Conservation (phyloP, 2,797 vertebrate genomes). For the Pachyuromys duprasi region DNA sequence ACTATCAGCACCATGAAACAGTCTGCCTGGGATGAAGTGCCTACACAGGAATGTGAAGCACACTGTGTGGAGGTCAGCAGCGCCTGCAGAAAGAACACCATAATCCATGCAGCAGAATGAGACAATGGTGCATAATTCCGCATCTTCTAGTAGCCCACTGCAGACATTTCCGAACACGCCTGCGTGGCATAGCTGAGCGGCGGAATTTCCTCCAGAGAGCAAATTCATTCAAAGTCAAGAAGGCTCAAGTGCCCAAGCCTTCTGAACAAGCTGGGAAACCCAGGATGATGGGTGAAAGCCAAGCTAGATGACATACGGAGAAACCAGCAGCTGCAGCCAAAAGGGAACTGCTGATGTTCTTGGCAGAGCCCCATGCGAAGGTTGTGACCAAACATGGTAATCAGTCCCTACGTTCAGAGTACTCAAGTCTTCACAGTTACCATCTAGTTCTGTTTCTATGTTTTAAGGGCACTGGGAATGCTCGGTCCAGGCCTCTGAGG, state of each 20-base stretch:
- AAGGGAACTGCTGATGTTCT: background rate
- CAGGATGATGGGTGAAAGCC: background rate
- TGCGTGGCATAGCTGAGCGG: background rate
- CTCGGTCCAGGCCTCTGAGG: background rate
- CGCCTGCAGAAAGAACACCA: background rate
- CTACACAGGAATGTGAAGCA: background rate
- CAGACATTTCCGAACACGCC: background rate
- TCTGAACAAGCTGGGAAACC: background rate
- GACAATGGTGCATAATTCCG: rapidly evolving
- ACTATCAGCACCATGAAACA: rapidly evolving
- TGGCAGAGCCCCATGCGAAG: background rate
- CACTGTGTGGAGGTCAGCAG: background rate
- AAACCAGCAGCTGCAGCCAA: background rate
- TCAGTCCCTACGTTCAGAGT: background rate
- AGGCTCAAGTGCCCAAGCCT: background rate
- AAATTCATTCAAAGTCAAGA: too few species aligned
- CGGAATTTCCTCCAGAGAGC: background rate
- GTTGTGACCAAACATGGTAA: background rate
- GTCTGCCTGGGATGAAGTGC: background rate
- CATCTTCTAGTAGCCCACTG: background rate
- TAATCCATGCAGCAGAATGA: rapidly evolving
- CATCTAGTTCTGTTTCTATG: background rate
- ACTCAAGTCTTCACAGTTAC: background rate
- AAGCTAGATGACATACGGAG: background rate
- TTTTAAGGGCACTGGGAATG: background rate